Conservation (phyloP, 2,113 vertebrate genomes). For the Misgurnus anguillicaudatus region DNA sequence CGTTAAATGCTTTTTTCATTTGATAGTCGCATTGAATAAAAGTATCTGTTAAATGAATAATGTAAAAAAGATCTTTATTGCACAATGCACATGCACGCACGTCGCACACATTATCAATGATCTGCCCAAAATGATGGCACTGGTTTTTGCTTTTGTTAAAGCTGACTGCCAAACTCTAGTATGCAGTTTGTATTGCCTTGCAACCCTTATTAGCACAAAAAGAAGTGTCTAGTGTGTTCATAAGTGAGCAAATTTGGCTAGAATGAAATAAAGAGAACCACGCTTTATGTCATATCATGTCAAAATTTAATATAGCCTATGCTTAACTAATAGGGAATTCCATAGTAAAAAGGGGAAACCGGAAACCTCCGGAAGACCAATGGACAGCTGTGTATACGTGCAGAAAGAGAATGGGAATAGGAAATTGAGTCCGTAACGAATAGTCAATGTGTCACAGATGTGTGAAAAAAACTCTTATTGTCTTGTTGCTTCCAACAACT, state of each 20-base stretch:
- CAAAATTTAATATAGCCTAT: background rate
- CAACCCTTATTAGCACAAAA: background rate
- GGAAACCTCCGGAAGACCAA: conserved; percentile 33
- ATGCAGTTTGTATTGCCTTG: no score
- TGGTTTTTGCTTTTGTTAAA: background rate
- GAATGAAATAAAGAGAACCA: background rate
- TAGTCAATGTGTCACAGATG: conserved; percentile 58
- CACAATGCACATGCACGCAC: background rate
- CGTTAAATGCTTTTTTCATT: no score
- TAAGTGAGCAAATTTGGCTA: background rate
- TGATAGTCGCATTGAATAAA: no score
- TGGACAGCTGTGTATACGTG: conserved; percentile 50
- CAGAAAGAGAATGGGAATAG: conserved; percentile 31
- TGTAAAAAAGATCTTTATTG: background rate
- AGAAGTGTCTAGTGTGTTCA: background rate
- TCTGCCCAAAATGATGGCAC: background rate
- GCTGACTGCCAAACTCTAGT: background rate
- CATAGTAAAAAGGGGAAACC: background rate
- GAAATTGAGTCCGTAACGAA: conserved; percentile 46
- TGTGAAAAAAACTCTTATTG: conserved; percentile 43
- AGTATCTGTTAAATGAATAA: background rate
- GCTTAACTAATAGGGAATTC: background rate
- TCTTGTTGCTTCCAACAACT: conserved; percentile 40
- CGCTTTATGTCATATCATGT: background rate
- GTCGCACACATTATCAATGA: background rate